phyloP scores from a whole-genome alignment of 2,113 vertebrate genomes.

The Cottus gobio region DNA sequence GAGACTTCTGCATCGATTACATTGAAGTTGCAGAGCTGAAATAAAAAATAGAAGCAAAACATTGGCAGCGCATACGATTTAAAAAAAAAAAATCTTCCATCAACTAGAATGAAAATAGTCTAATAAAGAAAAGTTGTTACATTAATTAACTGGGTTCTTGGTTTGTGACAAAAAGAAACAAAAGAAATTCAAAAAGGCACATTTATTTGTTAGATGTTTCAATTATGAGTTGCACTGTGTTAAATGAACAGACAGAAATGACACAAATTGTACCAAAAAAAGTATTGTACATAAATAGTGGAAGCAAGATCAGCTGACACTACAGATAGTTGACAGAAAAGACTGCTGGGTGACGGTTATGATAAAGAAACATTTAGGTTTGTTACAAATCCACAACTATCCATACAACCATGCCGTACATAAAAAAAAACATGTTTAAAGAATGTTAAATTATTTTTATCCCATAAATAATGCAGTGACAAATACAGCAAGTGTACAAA shows the following conservation, averaged over 20 bases:
- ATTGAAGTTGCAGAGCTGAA: neutral
- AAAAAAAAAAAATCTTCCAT: no score
- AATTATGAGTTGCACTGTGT: slow-evolving; percentile 33
- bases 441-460: slow-evolving; percentile 36
- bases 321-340: neutral
- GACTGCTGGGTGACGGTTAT: neutral
- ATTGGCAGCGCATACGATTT: neutral
- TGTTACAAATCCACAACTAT: slow-evolving; percentile 23
- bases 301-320: neutral
- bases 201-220: slow-evolving; percentile 45
- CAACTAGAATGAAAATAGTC: no score
- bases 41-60: neutral
- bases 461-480: slow-evolving; percentile 43
- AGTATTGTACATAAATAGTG: slow-evolving; percentile 27
- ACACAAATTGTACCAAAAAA: slow-evolving; percentile 48
- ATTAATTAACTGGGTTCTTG: neutral
- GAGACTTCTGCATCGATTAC: neutral
- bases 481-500: slow-evolving; percentile 25
- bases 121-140: neutral
- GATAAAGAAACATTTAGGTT: slow-evolving; percentile 16
- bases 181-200: neutral
- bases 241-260: slow-evolving; percentile 30
- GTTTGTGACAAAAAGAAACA: neutral
- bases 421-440: slow-evolving; percentile 37
- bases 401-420: slow-evolving; percentile 2